These are phyloP conservation scores for Myrmophylax atrothorax DNA, from an alignment of 2,113 vertebrate species.

Conservation along the genomic window DNA sequence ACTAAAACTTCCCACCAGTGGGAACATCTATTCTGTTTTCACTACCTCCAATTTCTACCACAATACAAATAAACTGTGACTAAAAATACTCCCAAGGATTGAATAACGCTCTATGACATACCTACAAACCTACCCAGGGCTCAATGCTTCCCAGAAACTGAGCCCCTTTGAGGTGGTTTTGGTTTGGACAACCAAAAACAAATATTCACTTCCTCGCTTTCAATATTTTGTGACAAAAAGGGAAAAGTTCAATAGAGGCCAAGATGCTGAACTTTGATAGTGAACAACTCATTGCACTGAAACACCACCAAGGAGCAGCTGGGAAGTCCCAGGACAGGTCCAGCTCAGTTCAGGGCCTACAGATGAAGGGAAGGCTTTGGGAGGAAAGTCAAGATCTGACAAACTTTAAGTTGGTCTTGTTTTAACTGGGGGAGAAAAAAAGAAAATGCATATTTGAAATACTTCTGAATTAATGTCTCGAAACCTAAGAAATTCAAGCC, in stretches of 20 bases:
- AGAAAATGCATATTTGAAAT: fast-evolving
- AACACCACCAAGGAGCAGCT: neutral
- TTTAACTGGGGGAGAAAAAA: neutral
- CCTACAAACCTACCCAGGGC: neutral
- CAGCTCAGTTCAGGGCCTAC: neutral
- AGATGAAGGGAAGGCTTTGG: neutral
- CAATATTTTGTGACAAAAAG: slow-evolving; percentile 20
- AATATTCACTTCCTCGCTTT: slow-evolving; percentile 28
- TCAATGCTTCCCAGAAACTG: neutral
- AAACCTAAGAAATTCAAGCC: neutral
- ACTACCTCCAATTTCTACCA: neutral
- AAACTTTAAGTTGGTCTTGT: neutral
- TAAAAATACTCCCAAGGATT: neutral
- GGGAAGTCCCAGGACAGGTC: neutral
- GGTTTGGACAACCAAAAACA: slow-evolving; percentile 16
- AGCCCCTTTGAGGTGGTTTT: neutral
- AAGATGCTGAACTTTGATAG: neutral
- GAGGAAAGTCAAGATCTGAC: neutral
- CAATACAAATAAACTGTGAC: neutral
- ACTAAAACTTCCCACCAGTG: neutral
- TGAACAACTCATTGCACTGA: neutral
- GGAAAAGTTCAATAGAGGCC: neutral
- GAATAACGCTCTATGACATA: neutral
- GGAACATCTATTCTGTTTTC: neutral
- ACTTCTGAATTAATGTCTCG: neutral